Percentiles rank a stretch among this genome's conserved stretches.
Evolutionary conservation across 1,140 invertebrate species (phyloP).

Genomic region (Pseudomyrmex concolor): DNA sequence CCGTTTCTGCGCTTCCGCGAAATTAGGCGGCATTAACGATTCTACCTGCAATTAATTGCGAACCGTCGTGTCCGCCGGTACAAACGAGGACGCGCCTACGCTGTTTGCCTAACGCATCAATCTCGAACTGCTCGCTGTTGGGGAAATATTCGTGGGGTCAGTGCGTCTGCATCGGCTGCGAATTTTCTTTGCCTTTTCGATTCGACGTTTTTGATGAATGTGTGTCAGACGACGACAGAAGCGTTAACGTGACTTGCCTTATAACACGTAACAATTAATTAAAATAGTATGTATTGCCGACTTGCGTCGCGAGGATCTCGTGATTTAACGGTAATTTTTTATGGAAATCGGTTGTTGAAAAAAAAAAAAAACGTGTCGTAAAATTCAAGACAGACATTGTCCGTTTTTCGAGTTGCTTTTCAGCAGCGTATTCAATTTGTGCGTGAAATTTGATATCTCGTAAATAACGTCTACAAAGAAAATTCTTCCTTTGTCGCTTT

Average conservation of each 20-base stretch:
- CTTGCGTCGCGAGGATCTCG: too few species aligned
- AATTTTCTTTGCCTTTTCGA: conserved; percentile 34
- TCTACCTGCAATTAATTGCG: conserved; percentile 78
- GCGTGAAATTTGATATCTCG: too few species aligned
- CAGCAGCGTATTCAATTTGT: too few species aligned
- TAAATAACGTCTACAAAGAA: not conserved
- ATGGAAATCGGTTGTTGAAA: too few species aligned
- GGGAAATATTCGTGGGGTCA: conserved; percentile 65
- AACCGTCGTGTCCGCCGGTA: conserved; percentile 71
- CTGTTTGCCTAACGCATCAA: conserved; percentile 79
- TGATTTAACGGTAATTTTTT: too few species aligned
- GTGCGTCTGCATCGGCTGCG: conserved; percentile 33
- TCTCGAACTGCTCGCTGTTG: conserved; percentile 68
- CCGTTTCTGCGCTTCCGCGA: conserved; percentile 75
- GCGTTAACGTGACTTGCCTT: not conserved
- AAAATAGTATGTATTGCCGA: not conserved
- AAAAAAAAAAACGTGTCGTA: too few species aligned
- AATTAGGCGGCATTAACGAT: conserved; percentile 80
- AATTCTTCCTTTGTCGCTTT: not conserved
- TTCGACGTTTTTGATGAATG: conserved; percentile 37
- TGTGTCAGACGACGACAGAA: conserved; percentile 19
- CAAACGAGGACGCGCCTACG: conserved; percentile 76
- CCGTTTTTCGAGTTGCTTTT: not conserved
- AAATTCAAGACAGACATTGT: too few species aligned
- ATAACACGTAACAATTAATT: conserved; percentile 17